phyloP scores from a whole-genome alignment of 2,888 invertebrate species.

The Ceriagrion tenellum region DNA sequence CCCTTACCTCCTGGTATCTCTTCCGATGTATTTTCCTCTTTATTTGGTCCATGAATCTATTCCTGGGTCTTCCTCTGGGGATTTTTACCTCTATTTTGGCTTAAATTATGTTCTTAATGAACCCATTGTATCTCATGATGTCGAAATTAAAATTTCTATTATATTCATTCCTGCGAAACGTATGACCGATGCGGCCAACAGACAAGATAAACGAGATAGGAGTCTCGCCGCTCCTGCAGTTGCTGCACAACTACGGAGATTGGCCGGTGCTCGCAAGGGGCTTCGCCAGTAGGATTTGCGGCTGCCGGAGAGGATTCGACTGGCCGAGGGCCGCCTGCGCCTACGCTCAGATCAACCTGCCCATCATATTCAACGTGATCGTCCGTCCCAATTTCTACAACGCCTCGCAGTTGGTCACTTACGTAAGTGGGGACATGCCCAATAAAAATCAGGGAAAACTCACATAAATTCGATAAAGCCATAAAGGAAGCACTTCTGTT shows the following conservation, averaged over 20 bases:
- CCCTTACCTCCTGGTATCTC: no score
- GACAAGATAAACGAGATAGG: constrained; percentile 24
- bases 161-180: not conserved
- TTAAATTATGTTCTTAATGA: no score
- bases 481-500: no score
- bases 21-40: no score
- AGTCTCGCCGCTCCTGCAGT: not conserved
- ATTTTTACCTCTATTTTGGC: no score
- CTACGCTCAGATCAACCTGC: constrained; percentile 8
- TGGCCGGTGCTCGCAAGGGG: constrained; percentile 54
- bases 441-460: not conserved
- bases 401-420: constrained; percentile 43
- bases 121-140: no score
- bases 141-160: not conserved
- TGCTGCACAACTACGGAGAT: not conserved
- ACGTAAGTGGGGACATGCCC: not conserved
- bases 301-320: not conserved
- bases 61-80: no score
- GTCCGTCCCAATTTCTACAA: constrained; percentile 49
- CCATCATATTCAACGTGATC: constrained; percentile 18
- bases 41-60: no score
- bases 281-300: not conserved
- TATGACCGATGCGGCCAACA: not conserved
- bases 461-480: no score
- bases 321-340: not conserved